Evolutionary conservation across 2,797 vertebrate species (phyloP).

Genomic region (Triplophysa yarkandensis): DNA sequence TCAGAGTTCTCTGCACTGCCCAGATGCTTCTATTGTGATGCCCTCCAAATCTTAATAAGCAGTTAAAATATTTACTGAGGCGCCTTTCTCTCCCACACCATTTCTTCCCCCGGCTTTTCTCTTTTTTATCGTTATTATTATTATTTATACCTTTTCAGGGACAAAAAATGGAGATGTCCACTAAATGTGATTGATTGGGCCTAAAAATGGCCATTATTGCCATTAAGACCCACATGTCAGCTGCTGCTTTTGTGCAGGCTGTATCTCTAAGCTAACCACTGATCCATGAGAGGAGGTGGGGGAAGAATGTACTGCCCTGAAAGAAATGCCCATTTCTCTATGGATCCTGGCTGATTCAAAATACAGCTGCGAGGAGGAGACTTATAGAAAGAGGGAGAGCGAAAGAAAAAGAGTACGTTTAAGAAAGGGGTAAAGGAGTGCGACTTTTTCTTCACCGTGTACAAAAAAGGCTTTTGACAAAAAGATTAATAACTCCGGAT

Average conservation of each 20-base stretch:
- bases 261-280: conserved; percentile 99
- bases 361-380: conserved; percentile 84
- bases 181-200: conserved; percentile 99
- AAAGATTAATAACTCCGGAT: conserved; percentile 69
- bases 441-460: conserved; percentile 60
- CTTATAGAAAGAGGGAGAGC: conserved; percentile 66
- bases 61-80: conserved; percentile 99
- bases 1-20: conserved; percentile 82
- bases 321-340: conserved; percentile 89
- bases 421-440: conserved; percentile 65
- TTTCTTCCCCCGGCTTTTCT: conserved; percentile 38
- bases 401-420: conserved; percentile 65
- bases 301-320: conserved; percentile 88
- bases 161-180: conserved; percentile 99
- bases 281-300: conserved; percentile 98
- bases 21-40: conserved; percentile 97
- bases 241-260: conserved; percentile 91
- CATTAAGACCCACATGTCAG: conserved; percentile 96
- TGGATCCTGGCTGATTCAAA: conserved; percentile 93
- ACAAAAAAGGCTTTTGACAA: conserved; percentile 66
- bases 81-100: conserved; percentile 63
- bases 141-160: conserved; percentile 99
- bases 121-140: conserved; percentile 84
- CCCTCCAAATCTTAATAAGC: conserved; percentile 95
- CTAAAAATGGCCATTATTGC: conserved; percentile 99